Percentiles rank a stretch among this genome's conserved stretches.
These are phyloP conservation scores for Falco berigora DNA, from an alignment of 2,797 vertebrate genomes.

Conservation along the genomic window DNA sequence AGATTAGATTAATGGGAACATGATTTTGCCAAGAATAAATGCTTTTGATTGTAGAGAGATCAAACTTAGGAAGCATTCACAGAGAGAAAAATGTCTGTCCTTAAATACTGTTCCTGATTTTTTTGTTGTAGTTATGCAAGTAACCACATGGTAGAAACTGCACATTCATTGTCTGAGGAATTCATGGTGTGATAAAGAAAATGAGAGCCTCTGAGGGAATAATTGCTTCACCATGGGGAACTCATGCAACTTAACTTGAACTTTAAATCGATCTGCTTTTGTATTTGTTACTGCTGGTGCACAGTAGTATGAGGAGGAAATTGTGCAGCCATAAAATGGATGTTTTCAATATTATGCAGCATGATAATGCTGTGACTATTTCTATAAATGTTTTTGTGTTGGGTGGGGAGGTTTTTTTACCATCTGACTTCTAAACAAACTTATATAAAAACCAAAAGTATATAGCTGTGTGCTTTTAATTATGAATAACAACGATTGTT, in stretches of 20 bases:
- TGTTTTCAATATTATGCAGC: background rate
- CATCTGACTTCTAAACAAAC: background rate
- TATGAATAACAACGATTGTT: background rate
- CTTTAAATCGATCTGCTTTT: conserved; percentile 57
- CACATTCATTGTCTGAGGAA: conserved; percentile 29
- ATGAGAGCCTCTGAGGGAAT: conserved; percentile 60
- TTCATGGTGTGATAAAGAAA: conserved; percentile 62
- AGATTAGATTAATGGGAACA: background rate
- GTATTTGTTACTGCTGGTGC: conserved; percentile 41
- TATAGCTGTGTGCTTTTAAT: background rate
- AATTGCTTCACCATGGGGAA: conserved; percentile 64
- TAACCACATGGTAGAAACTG: conserved; percentile 27
- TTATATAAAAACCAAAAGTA: background rate
- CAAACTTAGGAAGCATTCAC: background rate
- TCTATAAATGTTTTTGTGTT: background rate
- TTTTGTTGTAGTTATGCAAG: background rate
- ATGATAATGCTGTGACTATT: conserved; percentile 4
- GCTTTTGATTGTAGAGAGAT: background rate
- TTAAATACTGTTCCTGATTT: background rate
- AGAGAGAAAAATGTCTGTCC: background rate
- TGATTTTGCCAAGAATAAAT: background rate
- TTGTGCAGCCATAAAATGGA: conserved; percentile 27
- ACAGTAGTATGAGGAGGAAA: conserved; percentile 20
- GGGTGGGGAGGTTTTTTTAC: background rate
- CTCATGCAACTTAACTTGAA: conserved; percentile 61